Base-by-base conservation (phyloP, 1,140 invertebrate species). In the Battus philenor region DNA sequence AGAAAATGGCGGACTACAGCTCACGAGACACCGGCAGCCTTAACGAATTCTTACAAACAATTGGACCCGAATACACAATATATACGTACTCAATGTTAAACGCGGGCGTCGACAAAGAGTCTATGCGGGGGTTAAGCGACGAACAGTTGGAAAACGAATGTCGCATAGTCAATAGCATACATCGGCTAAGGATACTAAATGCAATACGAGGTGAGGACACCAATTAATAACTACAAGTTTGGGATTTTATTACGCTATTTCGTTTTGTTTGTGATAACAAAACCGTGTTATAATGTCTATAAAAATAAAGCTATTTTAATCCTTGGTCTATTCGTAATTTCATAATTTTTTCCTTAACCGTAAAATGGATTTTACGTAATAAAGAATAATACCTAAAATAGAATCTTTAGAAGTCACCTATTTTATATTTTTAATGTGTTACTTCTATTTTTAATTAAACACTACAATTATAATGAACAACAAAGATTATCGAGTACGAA, bases 81-180 rank as follows among this genome's bases (percentile, higher is more conserved):
- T 99, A 99, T 74, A 98, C 97, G 0, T 99, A 99, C 76, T 92
- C 93, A 38, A 97, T 99, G 94, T 78, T 99, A 4, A 96, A 97
- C 66, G 93, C 95, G 24, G 98, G 98, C 1, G 93, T 99, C 6
- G 97, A 99, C 71, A 94, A 93, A 68, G 93, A 94, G 32, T 93
- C 91, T 0, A 88, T 97, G 17, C 89, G 91, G 47, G 91, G 90
- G 30, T 79, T 99, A 2, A 94, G 92, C 13, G 97, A 99, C 60
- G 97, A 99, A 50, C 96, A 98, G 69, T 86, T 99, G 22, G 82
- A 92, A 41, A 88, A 88, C 1, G 97, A 99, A 70, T 99, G 98
- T 76, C 90, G 93, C 36, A 98, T 99, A 50, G 86, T 86, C 3
- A 99, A 99, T 77, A 96, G 95, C 50, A 98, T 99, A 66, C 98